Conservation (phyloP, 2,888 invertebrate genomes). For the Clanis bilineata region DNA sequence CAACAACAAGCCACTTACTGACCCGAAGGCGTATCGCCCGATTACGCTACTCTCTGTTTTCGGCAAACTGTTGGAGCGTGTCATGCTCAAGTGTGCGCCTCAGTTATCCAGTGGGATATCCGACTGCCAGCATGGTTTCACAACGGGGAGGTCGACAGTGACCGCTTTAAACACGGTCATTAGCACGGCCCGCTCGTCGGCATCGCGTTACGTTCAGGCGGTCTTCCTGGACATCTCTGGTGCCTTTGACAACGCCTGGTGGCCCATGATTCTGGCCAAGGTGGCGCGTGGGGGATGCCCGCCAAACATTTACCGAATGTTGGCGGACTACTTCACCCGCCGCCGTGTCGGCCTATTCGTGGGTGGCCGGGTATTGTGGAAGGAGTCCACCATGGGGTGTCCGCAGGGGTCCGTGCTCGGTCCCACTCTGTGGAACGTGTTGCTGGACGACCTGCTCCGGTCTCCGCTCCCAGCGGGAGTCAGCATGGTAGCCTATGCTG, state of each 20-base stretch:
- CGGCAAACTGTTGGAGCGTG: slow-evolving; percentile 40
- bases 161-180: slow-evolving; percentile 30
- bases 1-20: too few relatives aligned
- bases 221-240: slow-evolving; percentile 39
- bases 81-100: slow-evolving; percentile 33
- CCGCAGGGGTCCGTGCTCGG: too few relatives aligned
- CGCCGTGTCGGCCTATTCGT: too few relatives aligned
- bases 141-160: slow-evolving; percentile 31
- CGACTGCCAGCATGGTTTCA: slow-evolving; percentile 39
- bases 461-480: too few relatives aligned
- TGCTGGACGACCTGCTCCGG: too few relatives aligned
- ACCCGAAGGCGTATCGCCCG: slow-evolving; percentile 37
- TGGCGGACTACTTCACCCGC: too few relatives aligned
- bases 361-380: too few relatives aligned
- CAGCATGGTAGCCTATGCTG: too few relatives aligned
- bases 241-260: slow-evolving; percentile 43
- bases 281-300: too few relatives aligned
- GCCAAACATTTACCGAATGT: too few relatives aligned
- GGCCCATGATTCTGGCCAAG: slow-evolving; percentile 42
- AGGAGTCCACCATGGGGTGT: too few relatives aligned
- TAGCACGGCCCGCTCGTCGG: not conserved
- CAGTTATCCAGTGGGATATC: slow-evolving; percentile 19
- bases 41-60: slow-evolving; percentile 37
- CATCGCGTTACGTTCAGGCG: slow-evolving; percentile 28
- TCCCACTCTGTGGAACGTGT: too few relatives aligned